Conservation (phyloP, 2,797 vertebrate genomes). For the Perodicticus potto region DNA sequence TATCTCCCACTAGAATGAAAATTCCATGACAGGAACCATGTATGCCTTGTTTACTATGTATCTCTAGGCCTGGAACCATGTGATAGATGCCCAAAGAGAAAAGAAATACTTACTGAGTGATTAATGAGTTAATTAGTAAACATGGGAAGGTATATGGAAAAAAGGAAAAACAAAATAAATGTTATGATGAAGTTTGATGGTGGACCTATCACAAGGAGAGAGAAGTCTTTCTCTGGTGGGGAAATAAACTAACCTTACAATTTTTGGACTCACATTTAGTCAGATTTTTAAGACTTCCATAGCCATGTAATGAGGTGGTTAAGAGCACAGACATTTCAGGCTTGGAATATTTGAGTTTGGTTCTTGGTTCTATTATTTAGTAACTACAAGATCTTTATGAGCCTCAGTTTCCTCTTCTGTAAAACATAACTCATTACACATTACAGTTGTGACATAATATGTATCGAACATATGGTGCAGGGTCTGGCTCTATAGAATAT, state of each 20-base stretch:
- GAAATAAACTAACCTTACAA: not conserved
- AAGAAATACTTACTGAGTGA: not conserved
- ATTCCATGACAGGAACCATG: not conserved
- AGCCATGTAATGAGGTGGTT: not conserved
- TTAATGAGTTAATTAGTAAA: constrained; percentile 10
- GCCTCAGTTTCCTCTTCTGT: not conserved
- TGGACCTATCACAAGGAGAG: not conserved
- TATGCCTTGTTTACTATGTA: not conserved
- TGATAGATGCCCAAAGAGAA: not conserved
- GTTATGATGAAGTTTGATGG: not conserved
- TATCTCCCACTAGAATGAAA: constrained; percentile 21
- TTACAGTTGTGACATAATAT: not conserved
- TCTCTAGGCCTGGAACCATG: not conserved
- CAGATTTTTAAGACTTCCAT: not conserved
- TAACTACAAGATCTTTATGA: not conserved
- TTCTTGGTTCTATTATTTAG: constrained; percentile 2
- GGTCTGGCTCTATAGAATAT: not conserved
- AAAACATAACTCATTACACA: not conserved
- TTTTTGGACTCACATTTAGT: constrained; percentile 25
- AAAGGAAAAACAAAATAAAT: not conserved
- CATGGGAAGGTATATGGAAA: not conserved
- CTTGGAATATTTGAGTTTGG: constrained; percentile 22
- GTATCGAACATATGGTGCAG: not conserved
- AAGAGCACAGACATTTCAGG: not conserved
- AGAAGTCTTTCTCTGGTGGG: not conserved